Conservation (phyloP, 2,888 invertebrate species). For the Ophraella communa region DNA sequence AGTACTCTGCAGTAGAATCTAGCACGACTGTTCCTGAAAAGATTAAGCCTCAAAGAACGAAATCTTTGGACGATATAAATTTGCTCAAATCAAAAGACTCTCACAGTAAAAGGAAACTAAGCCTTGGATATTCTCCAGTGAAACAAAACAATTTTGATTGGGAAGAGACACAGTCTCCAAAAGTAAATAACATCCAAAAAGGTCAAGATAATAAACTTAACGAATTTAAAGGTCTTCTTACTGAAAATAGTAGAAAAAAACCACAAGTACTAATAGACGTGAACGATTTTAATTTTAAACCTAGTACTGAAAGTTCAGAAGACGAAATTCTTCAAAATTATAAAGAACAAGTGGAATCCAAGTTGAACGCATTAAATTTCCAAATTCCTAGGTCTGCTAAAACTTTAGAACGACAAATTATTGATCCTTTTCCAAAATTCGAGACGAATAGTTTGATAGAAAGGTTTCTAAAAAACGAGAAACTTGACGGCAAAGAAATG, state of each 20-base stretch:
- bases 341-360: constrained; percentile 51
- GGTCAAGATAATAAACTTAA: constrained; percentile 34
- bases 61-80: constrained; percentile 37
- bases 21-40: constrained; percentile 5
- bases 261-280: constrained; percentile 44
- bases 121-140: constrained; percentile 25
- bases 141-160: constrained; percentile 42
- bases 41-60: constrained; percentile 26
- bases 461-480: constrained; percentile 47
- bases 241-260: constrained; percentile 35
- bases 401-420: constrained; percentile 29
- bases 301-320: constrained; percentile 21
- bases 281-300: constrained; percentile 40
- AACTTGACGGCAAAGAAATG: constrained; percentile 47
- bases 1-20: background rate
- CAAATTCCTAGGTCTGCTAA: constrained; percentile 46
- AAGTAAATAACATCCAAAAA: constrained; percentile 24
- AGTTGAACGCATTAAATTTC: constrained; percentile 50
- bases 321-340: constrained; percentile 48
- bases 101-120: constrained; percentile 26
- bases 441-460: constrained; percentile 41
- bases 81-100: constrained; percentile 25
- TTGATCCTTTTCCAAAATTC: constrained; percentile 26
- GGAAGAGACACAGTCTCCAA: constrained; percentile 47
- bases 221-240: constrained; percentile 41